phyloP scores from a whole-genome alignment of 2,797 vertebrate species.

The Cephalopachus bancanus region DNA sequence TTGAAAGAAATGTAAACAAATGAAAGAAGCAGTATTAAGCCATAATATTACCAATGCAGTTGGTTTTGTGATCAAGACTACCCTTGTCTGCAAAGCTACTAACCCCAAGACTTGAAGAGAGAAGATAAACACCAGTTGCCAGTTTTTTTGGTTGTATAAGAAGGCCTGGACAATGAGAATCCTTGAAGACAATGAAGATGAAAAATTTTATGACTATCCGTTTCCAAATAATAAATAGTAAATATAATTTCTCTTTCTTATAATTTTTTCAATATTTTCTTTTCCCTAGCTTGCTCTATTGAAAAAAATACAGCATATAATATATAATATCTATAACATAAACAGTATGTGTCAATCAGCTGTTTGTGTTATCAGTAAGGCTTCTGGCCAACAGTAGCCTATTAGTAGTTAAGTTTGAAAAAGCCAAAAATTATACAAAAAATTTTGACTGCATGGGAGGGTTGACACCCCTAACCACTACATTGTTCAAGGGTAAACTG shows the following conservation, averaged over 20 bases:
- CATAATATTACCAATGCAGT: background rate
- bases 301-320: no score
- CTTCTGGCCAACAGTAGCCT: background rate
- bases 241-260: background rate
- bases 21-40: background rate
- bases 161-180: background rate
- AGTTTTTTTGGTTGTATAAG: background rate
- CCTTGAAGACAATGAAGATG: background rate
- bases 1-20: background rate
- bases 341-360: background rate
- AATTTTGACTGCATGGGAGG: background rate
- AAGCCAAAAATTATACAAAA: background rate
- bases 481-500: background rate
- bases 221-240: background rate
- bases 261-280: background rate
- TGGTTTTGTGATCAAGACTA: background rate
- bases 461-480: background rate
- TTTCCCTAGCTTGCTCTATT: no score
- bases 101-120: background rate
- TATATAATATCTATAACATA: no score
- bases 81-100: background rate
- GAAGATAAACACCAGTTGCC: background rate
- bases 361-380: background rate
- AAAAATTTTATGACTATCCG: background rate
- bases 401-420: background rate